Conservation (phyloP, 1,140 invertebrate genomes). For the Leptinotarsa defecta region DNA sequence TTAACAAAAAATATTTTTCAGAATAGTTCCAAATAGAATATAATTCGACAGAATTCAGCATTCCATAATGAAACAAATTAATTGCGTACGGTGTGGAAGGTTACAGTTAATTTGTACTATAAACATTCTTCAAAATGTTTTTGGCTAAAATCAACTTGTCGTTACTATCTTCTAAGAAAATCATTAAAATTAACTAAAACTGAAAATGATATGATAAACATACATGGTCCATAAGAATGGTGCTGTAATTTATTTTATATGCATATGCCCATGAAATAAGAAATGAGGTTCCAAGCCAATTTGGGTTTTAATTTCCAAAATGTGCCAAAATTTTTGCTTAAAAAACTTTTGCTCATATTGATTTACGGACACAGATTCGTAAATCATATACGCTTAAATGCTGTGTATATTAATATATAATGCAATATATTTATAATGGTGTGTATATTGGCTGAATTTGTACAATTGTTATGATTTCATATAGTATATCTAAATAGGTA, state of each 20-base stretch:
- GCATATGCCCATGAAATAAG: conserved; percentile 13
- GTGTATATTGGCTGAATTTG: conserved; percentile 55
- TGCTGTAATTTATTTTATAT: conserved; percentile 40
- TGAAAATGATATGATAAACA: conserved; percentile 40
- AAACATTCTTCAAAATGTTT: conserved; percentile 17
- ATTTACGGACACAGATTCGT: conserved; percentile 27
- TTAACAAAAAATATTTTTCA: conserved; percentile 29
- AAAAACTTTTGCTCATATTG: conserved; percentile 53
- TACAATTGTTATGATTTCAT: conserved; percentile 57
- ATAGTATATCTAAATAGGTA: conserved; percentile 53
- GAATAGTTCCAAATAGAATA: conserved; percentile 26
- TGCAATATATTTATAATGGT: conserved; percentile 51
- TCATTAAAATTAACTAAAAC: conserved; percentile 28
- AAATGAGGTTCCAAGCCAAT: no score
- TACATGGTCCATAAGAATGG: conserved; percentile 47
- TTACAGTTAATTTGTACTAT: neutral
- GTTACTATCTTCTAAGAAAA: no score
- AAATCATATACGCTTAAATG: conserved; percentile 52
- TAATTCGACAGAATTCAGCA: conserved; percentile 40
- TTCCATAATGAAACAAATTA: conserved; percentile 38
- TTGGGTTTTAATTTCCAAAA: conserved; percentile 25
- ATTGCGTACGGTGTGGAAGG: neutral
- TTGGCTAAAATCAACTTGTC: no score
- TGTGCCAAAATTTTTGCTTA: conserved; percentile 54
- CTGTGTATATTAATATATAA: conserved; percentile 55